These are phyloP conservation scores for Drosophila prosaltans DNA, from an alignment of 1,140 invertebrate species.

Conservation along the genomic window DNA sequence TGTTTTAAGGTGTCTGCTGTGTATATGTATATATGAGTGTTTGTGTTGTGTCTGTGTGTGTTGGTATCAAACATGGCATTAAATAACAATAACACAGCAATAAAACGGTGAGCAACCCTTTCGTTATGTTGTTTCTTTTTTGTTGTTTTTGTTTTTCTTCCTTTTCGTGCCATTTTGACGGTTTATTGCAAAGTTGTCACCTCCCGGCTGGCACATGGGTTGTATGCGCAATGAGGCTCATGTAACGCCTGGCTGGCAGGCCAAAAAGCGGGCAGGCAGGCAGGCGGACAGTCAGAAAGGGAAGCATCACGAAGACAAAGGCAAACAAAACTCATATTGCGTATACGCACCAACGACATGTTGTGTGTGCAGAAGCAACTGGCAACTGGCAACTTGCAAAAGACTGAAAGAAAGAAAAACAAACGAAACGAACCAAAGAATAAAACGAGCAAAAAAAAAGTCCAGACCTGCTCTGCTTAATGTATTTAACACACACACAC, in stretches of 20 bases:
- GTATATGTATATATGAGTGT: conserved; percentile 26
- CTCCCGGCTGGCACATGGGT: conserved; percentile 54
- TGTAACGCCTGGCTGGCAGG: conserved; percentile 25
- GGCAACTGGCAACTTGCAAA: background rate
- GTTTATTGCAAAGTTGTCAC: conserved; percentile 55
- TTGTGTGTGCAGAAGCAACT: conserved; percentile 8
- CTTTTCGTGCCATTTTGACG: conserved; percentile 48
- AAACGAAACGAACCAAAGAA: conserved; percentile 12
- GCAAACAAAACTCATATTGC: conserved; percentile 47
- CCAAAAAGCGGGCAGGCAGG: conserved; percentile 13
- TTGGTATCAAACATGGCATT: conserved; percentile 75
- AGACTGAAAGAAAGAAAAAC: conserved; percentile 12
- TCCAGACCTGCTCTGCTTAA: conserved; percentile 41
- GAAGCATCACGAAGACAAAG: conserved; percentile 41
- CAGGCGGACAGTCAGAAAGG: conserved; percentile 10
- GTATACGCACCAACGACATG: conserved; percentile 39
- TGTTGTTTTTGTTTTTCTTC: conserved; percentile 18
- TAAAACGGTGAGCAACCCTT: conserved; percentile 66
- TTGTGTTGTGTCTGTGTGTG: conserved; percentile 37
- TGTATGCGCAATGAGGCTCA: conserved; percentile 49
- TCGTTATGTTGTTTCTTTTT: conserved; percentile 29
- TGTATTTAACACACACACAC: conserved; percentile 50
- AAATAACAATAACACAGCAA: conserved; percentile 78
- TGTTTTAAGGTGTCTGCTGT: conserved; percentile 59
- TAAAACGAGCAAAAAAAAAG: background rate